Evolutionary conservation across 2,113 vertebrate species (phyloP).

Genomic region (Hemiscyllium ocellatum): DNA sequence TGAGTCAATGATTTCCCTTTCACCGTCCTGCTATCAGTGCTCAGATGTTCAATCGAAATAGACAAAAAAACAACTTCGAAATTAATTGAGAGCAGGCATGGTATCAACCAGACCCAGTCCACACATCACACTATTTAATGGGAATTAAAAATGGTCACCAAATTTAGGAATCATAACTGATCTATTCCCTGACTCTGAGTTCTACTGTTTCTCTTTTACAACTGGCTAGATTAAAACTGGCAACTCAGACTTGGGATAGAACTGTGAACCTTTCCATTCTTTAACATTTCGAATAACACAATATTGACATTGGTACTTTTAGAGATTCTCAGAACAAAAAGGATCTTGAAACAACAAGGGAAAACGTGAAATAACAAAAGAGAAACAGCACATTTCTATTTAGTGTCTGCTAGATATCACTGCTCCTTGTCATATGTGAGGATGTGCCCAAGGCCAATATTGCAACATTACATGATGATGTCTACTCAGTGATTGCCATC

Average conservation of each 20-base stretch:
- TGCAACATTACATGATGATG: background rate
- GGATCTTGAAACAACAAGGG: background rate
- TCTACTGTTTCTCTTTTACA: background rate
- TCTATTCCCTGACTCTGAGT: background rate
- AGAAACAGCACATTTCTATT: background rate
- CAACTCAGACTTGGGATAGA: background rate
- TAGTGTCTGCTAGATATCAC: too few relatives aligned
- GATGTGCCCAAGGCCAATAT: too few relatives aligned
- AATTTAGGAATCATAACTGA: background rate
- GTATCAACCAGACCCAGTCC: background rate
- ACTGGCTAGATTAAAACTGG: background rate
- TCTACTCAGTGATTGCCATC: background rate
- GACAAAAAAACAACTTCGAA: too few relatives aligned
- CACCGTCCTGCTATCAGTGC: background rate
- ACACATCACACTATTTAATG: background rate
- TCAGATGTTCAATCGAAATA: background rate
- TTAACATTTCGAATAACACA: background rate
- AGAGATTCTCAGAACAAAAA: background rate
- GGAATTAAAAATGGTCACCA: background rate
- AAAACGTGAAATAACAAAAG: background rate
- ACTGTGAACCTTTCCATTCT: background rate
- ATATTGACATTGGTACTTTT: background rate
- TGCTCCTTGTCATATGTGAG: background rate
- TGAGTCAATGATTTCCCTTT: background rate
- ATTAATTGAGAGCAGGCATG: too few relatives aligned